These are phyloP conservation scores for Pseudorectes ferrugineus DNA, from an alignment of 2,113 vertebrate genomes.

Conservation along the genomic window DNA sequence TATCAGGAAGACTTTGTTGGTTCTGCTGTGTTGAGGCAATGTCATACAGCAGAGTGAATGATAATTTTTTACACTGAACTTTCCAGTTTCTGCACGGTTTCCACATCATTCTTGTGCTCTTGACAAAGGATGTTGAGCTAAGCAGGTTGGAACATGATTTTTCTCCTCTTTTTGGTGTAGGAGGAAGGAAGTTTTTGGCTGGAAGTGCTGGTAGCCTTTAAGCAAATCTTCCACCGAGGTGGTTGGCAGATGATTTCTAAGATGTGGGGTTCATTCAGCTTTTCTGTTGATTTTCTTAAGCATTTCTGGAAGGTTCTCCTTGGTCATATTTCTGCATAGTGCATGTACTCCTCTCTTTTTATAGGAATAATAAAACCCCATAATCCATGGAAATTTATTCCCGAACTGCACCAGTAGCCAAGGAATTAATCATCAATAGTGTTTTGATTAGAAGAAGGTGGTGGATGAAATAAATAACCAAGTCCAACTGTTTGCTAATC, in stretches of 20 bases:
- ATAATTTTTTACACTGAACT: conserved; percentile 37
- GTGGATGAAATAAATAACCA: neutral
- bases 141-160: neutral
- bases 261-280: neutral
- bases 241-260: neutral
- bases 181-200: neutral
- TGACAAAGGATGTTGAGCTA: neutral
- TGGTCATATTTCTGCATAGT: neutral
- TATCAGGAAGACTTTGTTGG: conserved; percentile 33
- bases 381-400: neutral
- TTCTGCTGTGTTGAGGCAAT: conserved; percentile 38
- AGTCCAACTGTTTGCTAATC: neutral
- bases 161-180: neutral
- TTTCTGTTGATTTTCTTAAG: neutral
- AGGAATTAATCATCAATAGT: neutral
- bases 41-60: neutral
- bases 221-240: neutral
- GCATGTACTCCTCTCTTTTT: neutral
- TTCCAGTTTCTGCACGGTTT: neutral
- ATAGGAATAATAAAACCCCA: fast-evolving
- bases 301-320: neutral
- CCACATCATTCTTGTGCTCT: neutral
- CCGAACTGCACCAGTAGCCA: neutral
- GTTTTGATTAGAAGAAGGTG: neutral
- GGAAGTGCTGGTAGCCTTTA: neutral